Evolutionary conservation across 1,140 invertebrate genomes (phyloP), one percentile per base, ranked within the genome.

Genomic region (Zaprionus africanus): DNA sequence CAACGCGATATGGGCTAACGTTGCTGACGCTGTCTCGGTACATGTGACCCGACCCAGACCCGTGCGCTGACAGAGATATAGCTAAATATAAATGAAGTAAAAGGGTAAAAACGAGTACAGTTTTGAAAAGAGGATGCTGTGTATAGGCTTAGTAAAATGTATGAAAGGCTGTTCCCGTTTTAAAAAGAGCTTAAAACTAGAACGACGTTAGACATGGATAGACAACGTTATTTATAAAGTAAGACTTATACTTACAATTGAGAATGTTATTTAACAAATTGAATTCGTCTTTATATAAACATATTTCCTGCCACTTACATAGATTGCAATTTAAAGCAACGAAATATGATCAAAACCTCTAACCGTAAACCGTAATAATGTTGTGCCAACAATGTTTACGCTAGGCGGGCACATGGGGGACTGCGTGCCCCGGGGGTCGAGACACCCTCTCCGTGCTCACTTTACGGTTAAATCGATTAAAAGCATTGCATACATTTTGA

Each of bases 401-500:
- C 24, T 43, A 43, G 15, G 41, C 6, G n/a, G n/a, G 41, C n/a
- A 43, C 41, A 43, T 43, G n/a, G 31, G 43, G 31, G 38, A 31
- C 57, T 41, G 22, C 19, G 1, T 3, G 51, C 49, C 41, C 12
- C 2, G 2, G 22, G 57, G 51, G 57, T 28, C 12, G 17, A 36
- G 17, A 51, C 19, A 57, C n/a, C 22, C 41, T 70, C 38, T 46
- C 31, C 31, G n/a, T 17, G 41, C 41, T 26, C 57, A 59, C 34
- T 68, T 78, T 43, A 74, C 63, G 59, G 9, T 60, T 86, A 57
- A 81, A 86, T 78, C 78, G 70, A 82, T 85, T 82, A 82, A 81
- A 78, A 71, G 70, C 66, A 79, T 78, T 81, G 82, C 81, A 62
- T 78, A 81, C 62, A 85, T 75, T 78, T 85, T 85, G 61, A 81